Percentiles rank a stretch among this genome's conserved stretches.
Evolutionary conservation across 2,113 vertebrate genomes (phyloP).

Genomic region (Typhlomys cinereus): DNA sequence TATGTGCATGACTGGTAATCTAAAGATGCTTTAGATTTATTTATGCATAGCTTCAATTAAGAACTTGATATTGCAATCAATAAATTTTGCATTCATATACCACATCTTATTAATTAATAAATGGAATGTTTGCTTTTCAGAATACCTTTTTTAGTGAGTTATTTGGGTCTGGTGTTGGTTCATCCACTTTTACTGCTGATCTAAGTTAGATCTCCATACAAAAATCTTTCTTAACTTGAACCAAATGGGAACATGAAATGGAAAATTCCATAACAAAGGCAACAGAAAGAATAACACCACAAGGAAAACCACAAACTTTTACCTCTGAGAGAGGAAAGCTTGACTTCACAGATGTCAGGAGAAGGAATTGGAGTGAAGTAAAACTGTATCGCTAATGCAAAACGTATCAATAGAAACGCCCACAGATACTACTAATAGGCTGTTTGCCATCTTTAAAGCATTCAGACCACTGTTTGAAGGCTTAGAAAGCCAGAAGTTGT

Average conservation of each 20-base stretch:
- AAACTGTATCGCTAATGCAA: not conserved
- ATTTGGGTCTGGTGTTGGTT: not conserved
- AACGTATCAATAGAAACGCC: not conserved
- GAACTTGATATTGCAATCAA: not conserved
- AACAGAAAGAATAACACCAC: not conserved
- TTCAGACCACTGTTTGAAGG: not conserved
- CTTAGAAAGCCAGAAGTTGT: not conserved
- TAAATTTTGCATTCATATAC: not conserved
- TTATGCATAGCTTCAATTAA: not conserved
- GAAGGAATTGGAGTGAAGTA: not conserved
- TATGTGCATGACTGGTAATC: not conserved
- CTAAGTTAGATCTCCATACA: not conserved
- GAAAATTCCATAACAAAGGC: not conserved
- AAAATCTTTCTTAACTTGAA: constrained; percentile 9
- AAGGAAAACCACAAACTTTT: not conserved
- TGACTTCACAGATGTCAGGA: not conserved
- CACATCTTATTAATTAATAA: not conserved
- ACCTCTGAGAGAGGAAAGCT: not conserved
- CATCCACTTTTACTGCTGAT: not conserved
- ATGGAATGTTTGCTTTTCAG: not conserved
- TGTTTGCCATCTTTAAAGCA: not conserved
- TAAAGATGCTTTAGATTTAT: not conserved
- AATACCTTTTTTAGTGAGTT: not conserved
- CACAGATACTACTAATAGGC: not conserved
- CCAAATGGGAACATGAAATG: not conserved